Conservation (phyloP, 2,113 vertebrate genomes). For the Phaetusa simplex region DNA sequence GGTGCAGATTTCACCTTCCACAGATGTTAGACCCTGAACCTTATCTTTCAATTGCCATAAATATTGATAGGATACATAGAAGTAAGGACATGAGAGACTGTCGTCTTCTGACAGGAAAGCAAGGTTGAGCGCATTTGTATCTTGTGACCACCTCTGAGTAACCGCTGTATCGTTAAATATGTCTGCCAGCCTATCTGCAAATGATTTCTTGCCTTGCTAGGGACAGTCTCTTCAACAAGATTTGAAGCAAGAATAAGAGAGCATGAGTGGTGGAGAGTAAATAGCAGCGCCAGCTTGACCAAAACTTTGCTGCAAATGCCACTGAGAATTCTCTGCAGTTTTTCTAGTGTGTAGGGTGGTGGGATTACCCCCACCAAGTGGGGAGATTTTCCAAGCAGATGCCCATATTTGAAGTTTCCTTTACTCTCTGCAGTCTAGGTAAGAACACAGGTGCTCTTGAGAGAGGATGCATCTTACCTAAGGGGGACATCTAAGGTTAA, state of each 20-base stretch:
- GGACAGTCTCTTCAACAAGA: neutral
- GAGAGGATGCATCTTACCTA: neutral
- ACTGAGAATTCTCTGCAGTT: neutral
- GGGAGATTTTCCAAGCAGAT: neutral
- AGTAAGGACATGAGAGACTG: neutral
- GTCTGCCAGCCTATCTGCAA: neutral
- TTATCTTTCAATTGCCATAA: neutral
- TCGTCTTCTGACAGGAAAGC: neutral
- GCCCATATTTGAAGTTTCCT: neutral
- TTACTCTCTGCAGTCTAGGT: neutral
- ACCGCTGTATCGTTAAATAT: neutral
- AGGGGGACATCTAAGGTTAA: neutral
- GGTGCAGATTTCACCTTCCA: neutral
- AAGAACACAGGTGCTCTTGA: neutral
- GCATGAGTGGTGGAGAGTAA: neutral
- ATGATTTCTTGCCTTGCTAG: neutral
- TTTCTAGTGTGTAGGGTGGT: neutral
- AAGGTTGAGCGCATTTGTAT: neutral
- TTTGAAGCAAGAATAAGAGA: neutral
- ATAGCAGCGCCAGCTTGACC: neutral
- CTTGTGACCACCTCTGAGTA: neutral
- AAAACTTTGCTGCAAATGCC: neutral
- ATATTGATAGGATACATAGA: neutral
- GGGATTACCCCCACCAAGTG: neutral
- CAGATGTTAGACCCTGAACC: neutral